Evolutionary conservation across 2,797 vertebrate species (phyloP).

Genomic region (Discoglossus pictus): DNA sequence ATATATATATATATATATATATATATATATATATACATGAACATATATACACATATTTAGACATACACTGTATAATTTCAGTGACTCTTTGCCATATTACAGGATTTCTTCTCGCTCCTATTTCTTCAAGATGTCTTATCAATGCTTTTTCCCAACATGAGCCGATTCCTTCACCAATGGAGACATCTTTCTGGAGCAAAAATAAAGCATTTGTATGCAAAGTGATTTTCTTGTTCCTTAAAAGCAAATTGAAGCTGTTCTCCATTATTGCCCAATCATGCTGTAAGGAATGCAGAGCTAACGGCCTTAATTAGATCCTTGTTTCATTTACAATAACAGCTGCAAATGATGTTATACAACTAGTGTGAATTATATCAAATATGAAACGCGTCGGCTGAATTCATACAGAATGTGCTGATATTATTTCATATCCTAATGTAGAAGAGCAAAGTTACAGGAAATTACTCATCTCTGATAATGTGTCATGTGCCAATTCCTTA

Average conservation of each 20-base stretch:
- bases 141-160: constrained; percentile 32
- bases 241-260: constrained; percentile 35
- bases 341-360: constrained; percentile 29
- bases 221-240: constrained; percentile 23
- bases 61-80: too few relatives aligned
- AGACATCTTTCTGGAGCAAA: constrained; percentile 12
- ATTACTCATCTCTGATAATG: too few relatives aligned
- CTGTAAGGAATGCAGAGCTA: constrained; percentile 24
- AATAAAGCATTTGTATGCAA: constrained; percentile 44
- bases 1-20: too few relatives aligned
- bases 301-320: constrained; percentile 27
- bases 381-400: not conserved
- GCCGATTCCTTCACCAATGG: constrained; percentile 1
- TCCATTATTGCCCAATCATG: constrained; percentile 41
- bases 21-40: too few relatives aligned
- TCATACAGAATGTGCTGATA: not conserved
- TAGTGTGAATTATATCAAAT: constrained; percentile 4
- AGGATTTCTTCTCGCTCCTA: too few relatives aligned
- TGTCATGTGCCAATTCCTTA: too few relatives aligned
- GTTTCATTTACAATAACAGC: constrained; percentile 19
- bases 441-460: too few relatives aligned
- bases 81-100: too few relatives aligned
- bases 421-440: too few relatives aligned
- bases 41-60: too few relatives aligned
- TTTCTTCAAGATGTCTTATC: constrained; percentile 16